These are phyloP conservation scores for Cactoblastis cactorum DNA, from an alignment of 2,888 invertebrate species.

Conservation along the genomic window DNA sequence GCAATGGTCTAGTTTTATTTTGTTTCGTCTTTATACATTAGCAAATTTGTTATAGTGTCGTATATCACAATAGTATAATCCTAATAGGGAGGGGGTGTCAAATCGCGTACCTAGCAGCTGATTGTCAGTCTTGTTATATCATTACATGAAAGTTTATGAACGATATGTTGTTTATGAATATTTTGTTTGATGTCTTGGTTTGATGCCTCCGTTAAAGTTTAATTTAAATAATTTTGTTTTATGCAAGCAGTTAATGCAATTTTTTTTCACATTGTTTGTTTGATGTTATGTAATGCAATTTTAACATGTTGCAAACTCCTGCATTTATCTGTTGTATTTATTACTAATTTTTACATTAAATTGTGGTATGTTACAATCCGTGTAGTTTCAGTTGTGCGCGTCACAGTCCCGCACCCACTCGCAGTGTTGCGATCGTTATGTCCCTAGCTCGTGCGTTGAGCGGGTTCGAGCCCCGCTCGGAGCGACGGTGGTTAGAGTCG, in stretches of 20 bases:
- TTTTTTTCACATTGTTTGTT: slow-evolving; percentile 79
- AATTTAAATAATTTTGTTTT: slow-evolving; percentile 78
- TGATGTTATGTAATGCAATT: slow-evolving; percentile 80
- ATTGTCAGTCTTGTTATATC: slow-evolving; percentile 66
- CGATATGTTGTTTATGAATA: slow-evolving; percentile 74
- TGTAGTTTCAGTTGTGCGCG: slow-evolving; percentile 76
- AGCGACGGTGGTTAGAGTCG: slow-evolving; percentile 18
- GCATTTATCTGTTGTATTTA: slow-evolving; percentile 84
- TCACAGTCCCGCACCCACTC: slow-evolving; percentile 57
- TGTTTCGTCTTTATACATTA: slow-evolving; percentile 73
- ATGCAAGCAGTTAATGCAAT: slow-evolving; percentile 79
- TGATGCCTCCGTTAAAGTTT: slow-evolving; percentile 78
- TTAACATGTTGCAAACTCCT: slow-evolving; percentile 81
- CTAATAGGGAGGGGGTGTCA: slow-evolving; percentile 77
- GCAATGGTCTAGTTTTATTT: slow-evolving; percentile 79
- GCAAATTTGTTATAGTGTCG: slow-evolving; percentile 78
- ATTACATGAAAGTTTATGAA: slow-evolving; percentile 75
- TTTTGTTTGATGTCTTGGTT: slow-evolving; percentile 75
- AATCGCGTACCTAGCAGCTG: slow-evolving; percentile 71
- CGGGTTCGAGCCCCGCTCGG: slow-evolving; percentile 15
- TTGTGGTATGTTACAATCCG: slow-evolving; percentile 84
- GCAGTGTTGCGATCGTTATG: slow-evolving; percentile 24
- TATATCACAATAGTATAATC: slow-evolving; percentile 77
- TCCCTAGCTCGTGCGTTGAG: slow-evolving; percentile 26
- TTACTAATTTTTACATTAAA: slow-evolving; percentile 86